phyloP scores from a whole-genome alignment of 1,140 invertebrate species.

The Helicoverpa zea region DNA sequence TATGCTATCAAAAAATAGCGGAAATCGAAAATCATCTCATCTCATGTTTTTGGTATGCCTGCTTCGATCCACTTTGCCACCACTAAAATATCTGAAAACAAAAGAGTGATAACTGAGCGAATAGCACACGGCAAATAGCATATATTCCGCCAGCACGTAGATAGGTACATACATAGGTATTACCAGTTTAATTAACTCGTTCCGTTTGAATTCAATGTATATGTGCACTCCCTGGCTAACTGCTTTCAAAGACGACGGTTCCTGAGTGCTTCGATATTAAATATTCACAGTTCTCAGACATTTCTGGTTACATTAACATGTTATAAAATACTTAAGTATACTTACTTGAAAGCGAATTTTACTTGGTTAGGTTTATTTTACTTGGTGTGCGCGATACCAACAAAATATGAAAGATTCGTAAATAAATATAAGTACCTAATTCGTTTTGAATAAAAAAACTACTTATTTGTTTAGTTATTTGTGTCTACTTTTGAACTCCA shows the following conservation, averaged over 20 bases:
- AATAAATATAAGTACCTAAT: no score
- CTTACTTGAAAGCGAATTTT: neutral
- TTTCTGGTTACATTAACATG: constrained; percentile 6
- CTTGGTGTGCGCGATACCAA: no score
- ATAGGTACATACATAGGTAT: no score
- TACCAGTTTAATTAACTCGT: neutral
- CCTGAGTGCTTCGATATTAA: neutral
- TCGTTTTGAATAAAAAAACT: no score
- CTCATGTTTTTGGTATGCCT: no score
- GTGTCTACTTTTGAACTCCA: no score
- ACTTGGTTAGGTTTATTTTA: no score
- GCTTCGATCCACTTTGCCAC: no score
- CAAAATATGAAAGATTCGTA: neutral
- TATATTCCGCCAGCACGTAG: neutral
- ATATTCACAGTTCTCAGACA: neutral
- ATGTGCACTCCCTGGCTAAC: constrained; percentile 3
- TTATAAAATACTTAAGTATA: neutral
- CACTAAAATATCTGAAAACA: neutral
- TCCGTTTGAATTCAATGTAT: neutral
- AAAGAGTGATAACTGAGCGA: neutral
- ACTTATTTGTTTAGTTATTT: no score
- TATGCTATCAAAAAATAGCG: no score
- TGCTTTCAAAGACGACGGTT: neutral
- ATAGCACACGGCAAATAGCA: neutral
- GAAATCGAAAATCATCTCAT: no score